These are phyloP conservation scores for Chiloscyllium punctatum DNA, from an alignment of 2,797 vertebrate genomes.

Conservation along the genomic window DNA sequence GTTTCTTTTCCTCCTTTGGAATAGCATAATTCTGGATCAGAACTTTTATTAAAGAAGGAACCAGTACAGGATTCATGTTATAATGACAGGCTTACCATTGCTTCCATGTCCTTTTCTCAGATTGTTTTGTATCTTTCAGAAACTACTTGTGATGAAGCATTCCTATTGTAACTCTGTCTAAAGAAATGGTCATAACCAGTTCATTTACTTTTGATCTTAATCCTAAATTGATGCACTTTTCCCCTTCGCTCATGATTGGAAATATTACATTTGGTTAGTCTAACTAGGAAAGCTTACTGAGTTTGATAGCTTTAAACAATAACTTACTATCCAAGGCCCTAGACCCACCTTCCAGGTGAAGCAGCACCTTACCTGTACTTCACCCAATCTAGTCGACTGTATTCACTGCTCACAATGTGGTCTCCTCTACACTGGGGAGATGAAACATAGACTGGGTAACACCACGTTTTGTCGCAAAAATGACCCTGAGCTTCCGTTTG, in stretches of 20 bases:
- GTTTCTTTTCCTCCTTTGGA: not conserved
- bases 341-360: too few species aligned
- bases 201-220: not conserved
- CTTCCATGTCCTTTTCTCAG: not conserved
- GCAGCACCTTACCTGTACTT: too few species aligned
- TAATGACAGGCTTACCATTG: not conserved
- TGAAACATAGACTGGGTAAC: too few species aligned
- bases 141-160: not conserved
- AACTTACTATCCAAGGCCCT: too few species aligned
- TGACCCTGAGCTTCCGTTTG: too few species aligned
- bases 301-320: too few species aligned
- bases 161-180: not conserved
- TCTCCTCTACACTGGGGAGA: too few species aligned
- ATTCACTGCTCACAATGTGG: too few species aligned
- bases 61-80: not conserved
- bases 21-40: not conserved
- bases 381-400: too few species aligned
- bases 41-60: not conserved
- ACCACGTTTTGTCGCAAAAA: too few species aligned
- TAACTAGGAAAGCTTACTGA: too few species aligned
- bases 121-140: not conserved
- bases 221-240: not conserved
- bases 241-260: not conserved
- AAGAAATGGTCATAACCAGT: not conserved
- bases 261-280: not conserved